Evolutionary conservation across 2,888 invertebrate genomes (phyloP).

Genomic region (Perdita meconis): DNA sequence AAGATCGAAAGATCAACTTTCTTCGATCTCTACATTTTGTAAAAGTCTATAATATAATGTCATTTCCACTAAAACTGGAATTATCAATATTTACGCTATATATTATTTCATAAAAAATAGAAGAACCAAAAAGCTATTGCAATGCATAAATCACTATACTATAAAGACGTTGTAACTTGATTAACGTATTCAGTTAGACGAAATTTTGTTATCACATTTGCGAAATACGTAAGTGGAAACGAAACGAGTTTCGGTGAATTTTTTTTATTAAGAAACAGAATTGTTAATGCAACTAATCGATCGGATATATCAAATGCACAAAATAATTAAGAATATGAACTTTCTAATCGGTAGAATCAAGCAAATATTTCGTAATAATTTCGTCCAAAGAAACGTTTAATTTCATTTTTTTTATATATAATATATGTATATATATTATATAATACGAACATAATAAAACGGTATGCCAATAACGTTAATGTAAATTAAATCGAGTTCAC

Average conservation of each 20-base stretch:
- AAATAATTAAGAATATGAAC: constrained; percentile 23
- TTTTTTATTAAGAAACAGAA: constrained; percentile 10
- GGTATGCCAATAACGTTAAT: constrained; percentile 16
- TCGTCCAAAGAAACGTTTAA: constrained; percentile 17
- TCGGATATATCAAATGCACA: constrained; percentile 38
- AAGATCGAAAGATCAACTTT: constrained; percentile 54
- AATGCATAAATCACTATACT: constrained; percentile 72
- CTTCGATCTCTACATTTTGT: constrained; percentile 64
- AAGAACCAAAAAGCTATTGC: constrained; percentile 80
- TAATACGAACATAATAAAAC: constrained; percentile 28
- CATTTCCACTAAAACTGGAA: constrained; percentile 84
- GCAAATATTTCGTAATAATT: constrained; percentile 17
- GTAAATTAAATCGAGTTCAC: constrained; percentile 21
- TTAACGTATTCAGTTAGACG: constrained; percentile 62
- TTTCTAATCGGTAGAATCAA: constrained; percentile 29
- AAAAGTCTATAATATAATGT: constrained; percentile 81
- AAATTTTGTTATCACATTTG: constrained; percentile 50
- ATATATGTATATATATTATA: no score
- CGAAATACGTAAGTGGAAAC: constrained; percentile 23
- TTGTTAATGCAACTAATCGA: constrained; percentile 9
- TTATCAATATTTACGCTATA: constrained; percentile 75
- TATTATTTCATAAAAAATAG: constrained; percentile 80
- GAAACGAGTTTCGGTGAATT: constrained; percentile 2
- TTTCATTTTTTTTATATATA: constrained; percentile 15
- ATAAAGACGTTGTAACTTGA: constrained; percentile 61